Base-by-base conservation (phyloP, 2,888 invertebrate species). In the Dryomyza anilis region DNA sequence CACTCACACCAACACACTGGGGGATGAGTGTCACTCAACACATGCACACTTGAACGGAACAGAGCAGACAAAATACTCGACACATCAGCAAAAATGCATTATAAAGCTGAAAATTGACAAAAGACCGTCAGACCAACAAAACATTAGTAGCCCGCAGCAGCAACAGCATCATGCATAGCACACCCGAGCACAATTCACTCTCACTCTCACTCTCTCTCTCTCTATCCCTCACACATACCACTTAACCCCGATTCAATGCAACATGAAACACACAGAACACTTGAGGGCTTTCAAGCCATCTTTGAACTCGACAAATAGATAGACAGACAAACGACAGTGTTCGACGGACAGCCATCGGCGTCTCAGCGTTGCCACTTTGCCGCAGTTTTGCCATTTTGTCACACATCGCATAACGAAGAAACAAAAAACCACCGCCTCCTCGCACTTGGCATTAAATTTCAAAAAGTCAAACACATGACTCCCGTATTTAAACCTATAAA, bases 171-270 rank as follows among this genome's bases (percentile, higher is more conserved):
- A 30, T 23, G 6, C n/a, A n/a, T n/a, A n/a, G n/a, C 10, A 25
- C 50, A 3, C 25, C 7, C 25, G 3, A 23, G 10, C 25, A 10
- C 5, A 12, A 50, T n/a, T 4, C 39, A 39, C 39, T 7, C 39
- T 14, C 2, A 39, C 39, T 14, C 39, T 7, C 39, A 39, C 39
- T 14, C 3, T 14, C 39, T 39, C 39, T 14, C 39, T 7, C 33
- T 30, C 33, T 23, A 21, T 10, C 14, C 7, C 50, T 14, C 57
- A 43, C 43, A 33, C 43, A 30, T 48, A 48, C 46, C 59, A 60
- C 60, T 60, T 60, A 50, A 60, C 60, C 60, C 36, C 60, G 60
- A 16, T 60, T 48, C 25, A 60, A 33, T 25, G 52, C 39, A 27
- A 19, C 27, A n/a, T 61, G 36, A 61, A 52, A 50, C 27, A 52